phyloP scores from a whole-genome alignment of 2,113 vertebrate genomes.

The Vanacampus margaritifer region DNA sequence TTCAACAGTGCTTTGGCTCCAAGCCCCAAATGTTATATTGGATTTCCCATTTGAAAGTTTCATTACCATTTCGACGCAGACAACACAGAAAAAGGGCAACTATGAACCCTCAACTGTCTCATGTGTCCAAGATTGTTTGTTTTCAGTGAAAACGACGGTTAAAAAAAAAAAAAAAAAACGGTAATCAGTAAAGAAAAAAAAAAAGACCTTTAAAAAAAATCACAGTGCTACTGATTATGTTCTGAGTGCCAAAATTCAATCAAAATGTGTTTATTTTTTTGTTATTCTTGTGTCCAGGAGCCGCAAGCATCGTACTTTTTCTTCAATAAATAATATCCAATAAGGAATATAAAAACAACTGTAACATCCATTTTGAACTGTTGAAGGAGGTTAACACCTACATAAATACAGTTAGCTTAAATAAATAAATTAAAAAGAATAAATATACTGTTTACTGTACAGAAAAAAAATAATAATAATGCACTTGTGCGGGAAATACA shows the following conservation, averaged over 20 bases:
- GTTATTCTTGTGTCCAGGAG: constrained; percentile 29
- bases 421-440: constrained; percentile 80
- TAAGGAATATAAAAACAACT: constrained; percentile 65
- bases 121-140: constrained; percentile 4
- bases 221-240: constrained; percentile 54
- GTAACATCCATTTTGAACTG: constrained; percentile 62
- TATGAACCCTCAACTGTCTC: not conserved
- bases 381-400: constrained; percentile 65
- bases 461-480: constrained; percentile 44
- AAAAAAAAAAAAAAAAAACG: constrained; percentile 19
- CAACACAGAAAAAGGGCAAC: not conserved
- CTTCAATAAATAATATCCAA: constrained; percentile 72
- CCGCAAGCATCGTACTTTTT: constrained; percentile 23
- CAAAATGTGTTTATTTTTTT: constrained; percentile 9
- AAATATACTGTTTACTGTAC: constrained; percentile 73
- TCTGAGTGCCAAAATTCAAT: constrained; percentile 32
- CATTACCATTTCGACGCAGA: constrained; percentile 6
- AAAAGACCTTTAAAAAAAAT: constrained; percentile 37
- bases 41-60: constrained; percentile 19
- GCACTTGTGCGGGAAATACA: constrained; percentile 60
- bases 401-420: constrained; percentile 78
- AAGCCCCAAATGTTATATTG: constrained; percentile 13
- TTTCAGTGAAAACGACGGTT: constrained; percentile 9
- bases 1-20: constrained; percentile 36
- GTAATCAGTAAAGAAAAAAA: constrained; percentile 30